Evolutionary conservation across 2,888 invertebrate genomes (phyloP), one percentile per base, ranked within the genome.

Genomic region (Monopis laevigella): DNA sequence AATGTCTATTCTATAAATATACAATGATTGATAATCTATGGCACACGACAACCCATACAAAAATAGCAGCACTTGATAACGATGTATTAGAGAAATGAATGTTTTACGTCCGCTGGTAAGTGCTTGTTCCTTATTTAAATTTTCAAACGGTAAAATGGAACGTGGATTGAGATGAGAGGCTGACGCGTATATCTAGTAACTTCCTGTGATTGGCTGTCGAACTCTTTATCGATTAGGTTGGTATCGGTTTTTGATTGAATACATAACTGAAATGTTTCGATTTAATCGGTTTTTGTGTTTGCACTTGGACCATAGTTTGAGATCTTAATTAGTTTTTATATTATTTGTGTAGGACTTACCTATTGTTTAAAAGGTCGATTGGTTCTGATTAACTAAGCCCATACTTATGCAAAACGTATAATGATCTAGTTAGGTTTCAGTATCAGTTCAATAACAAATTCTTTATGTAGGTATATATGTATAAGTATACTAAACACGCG

Each of bases 11-110:
- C 24, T 24, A 24, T 24, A 6, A 24, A 10, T 24, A 7, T 10
- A 7, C 6, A 24, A 24, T 7, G 24, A 24, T 24, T 7, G 6
- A 29, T n/a, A 35, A 8, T 35, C 35, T 18, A 28, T 42, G 47
- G 49, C 49, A 48, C 55, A 67, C 63, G 72, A 73, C 72, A 73
- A 56, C 56, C 59, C 63, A 45, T 62, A 67, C 69, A 57, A 64
- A 70, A 71, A 71, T 72, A 73, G 65, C 64, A 54, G 63, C 70
- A 71, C 73, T 73, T 69, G 74, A 72, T 72, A 72, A 70, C 69
- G 64, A 65, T 57, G 68, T 66, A 69, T 68, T 68, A 68, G 64
- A 69, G 57, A 62, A 65, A 66, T 69, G 61, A 61, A 67, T 66
- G 65, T 66, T 65, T 65, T 59, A 62, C 62, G 67, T 64, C 64